Evolutionary conservation across 2,888 invertebrate species (phyloP).

Genomic region (Synanthedon andrenaeformis): DNA sequence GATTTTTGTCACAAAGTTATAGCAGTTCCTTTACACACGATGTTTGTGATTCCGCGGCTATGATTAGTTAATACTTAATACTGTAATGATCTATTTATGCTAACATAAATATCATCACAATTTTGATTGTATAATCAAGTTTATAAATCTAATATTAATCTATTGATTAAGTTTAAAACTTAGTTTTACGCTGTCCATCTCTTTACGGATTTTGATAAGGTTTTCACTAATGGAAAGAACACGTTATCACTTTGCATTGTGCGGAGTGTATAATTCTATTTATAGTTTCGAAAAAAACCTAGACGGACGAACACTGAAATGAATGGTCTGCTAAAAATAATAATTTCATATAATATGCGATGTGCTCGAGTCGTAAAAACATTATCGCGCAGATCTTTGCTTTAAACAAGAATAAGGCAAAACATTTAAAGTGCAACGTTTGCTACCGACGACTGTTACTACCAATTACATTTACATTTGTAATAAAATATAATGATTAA

Average conservation of each 20-base stretch:
- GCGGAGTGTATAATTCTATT: slow-evolving; percentile 2
- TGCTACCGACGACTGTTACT: slow-evolving; percentile 15
- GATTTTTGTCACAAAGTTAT: too few relatives aligned
- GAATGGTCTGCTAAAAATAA: slow-evolving; percentile 8
- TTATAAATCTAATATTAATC: too few relatives aligned
- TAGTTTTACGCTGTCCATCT: too few relatives aligned
- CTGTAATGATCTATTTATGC: too few relatives aligned
- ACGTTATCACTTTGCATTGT: too few relatives aligned
- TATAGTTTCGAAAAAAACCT: slow-evolving; percentile 1
- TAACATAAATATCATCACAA: too few relatives aligned
- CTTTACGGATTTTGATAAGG: too few relatives aligned
- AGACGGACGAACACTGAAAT: slow-evolving; percentile 1
- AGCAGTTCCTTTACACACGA: neutral
- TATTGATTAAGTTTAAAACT: too few relatives aligned
- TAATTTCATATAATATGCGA: slow-evolving; percentile 10
- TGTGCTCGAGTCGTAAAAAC: slow-evolving; percentile 13
- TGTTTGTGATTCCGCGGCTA: too few relatives aligned
- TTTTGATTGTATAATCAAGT: too few relatives aligned
- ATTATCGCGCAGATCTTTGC: slow-evolving; percentile 17
- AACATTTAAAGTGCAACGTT: slow-evolving; percentile 16
- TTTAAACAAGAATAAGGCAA: slow-evolving; percentile 13
- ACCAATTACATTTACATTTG: slow-evolving; percentile 16
- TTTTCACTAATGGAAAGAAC: too few relatives aligned
- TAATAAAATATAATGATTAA: slow-evolving; percentile 5
- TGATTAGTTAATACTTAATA: too few relatives aligned